Base-by-base conservation (phyloP, 1,140 invertebrate genomes). In the Ctenoplectra terminalis region DNA sequence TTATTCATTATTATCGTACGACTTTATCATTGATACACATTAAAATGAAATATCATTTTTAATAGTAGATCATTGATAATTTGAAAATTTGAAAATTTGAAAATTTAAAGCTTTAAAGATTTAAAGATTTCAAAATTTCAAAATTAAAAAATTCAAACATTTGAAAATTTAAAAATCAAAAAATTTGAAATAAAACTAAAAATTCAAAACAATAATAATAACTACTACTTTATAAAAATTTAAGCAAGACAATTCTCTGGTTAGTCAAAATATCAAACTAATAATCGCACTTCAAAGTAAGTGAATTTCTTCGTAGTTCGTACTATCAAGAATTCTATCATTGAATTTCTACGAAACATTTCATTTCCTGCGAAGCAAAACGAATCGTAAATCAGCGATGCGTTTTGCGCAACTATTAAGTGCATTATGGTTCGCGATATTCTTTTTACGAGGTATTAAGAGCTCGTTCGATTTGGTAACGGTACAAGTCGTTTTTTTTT, bases 361-460 rank as follows among this genome's bases (percentile, higher is more conserved):
- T 43, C 17, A 67, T 76, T 76, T 76, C 26, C 37, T 4, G 48
- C 34, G 61, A 29, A 17, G 11, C 7, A 50, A 50, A 34, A 5
- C 20, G 37, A 43, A 43, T 43, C 15, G 31, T 43, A 52, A 64
- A 52, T 34, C 43, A 2, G 20, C 11, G 61, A 54, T 40, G 48
- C 23, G 23, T 31, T 34, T 75, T 75, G 34, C 60, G 60, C 34
- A 75, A 64, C 31, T 37, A 8, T n/a, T n/a, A 29, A 50, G 9
- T 20, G 43, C 11, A 6, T 23, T 29, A 20, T 23, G 46, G 8
- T 6, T 9, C 50, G 15, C 2, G 1, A 43, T 40, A 56, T 40
- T n/a, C 50, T 54, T 58, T 64, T 77, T 26, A 77, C 50, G 50
- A 70, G 54, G 40, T 48, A 70, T 48, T 78, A 70, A 70, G 29